These are phyloP conservation scores for Perodicticus potto DNA, from an alignment of 2,797 vertebrate species.

Conservation along the genomic window DNA sequence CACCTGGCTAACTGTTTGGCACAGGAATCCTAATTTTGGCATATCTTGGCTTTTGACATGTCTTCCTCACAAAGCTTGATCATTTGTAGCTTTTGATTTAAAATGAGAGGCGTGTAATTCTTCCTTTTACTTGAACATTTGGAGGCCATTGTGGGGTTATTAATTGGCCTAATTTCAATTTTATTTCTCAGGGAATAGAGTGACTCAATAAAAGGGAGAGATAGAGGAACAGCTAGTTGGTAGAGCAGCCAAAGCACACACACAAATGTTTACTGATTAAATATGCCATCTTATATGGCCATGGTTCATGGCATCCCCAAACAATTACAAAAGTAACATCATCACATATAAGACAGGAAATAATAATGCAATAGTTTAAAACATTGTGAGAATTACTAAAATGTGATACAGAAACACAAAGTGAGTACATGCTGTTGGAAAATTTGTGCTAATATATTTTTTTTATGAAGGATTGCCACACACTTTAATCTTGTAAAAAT, in stretches of 20 bases:
- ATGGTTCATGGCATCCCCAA: background rate
- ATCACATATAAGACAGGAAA: background rate
- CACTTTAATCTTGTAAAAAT: background rate
- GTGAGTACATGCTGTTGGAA: background rate
- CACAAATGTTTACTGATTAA: background rate
- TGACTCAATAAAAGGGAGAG: background rate
- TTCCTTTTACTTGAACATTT: background rate
- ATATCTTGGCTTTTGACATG: background rate
- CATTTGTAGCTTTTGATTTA: background rate
- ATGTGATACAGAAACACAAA: background rate
- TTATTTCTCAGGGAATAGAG: background rate
- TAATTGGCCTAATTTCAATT: background rate
- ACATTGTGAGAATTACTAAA: background rate
- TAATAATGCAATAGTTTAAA: background rate
- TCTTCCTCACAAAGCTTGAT: background rate
- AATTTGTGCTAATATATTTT: background rate
- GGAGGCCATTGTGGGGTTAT: background rate
- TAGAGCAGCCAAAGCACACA: background rate
- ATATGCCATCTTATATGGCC: background rate
- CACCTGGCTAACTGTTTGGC: background rate
- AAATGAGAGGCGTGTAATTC: background rate
- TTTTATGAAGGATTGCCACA: background rate
- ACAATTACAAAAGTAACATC: background rate
- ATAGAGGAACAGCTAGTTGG: background rate
- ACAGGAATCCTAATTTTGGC: background rate